Percentiles rank a stretch among this genome's conserved stretches.
Evolutionary conservation across 2,888 invertebrate species (phyloP).

Genomic region (Drosophila silvestris): DNA sequence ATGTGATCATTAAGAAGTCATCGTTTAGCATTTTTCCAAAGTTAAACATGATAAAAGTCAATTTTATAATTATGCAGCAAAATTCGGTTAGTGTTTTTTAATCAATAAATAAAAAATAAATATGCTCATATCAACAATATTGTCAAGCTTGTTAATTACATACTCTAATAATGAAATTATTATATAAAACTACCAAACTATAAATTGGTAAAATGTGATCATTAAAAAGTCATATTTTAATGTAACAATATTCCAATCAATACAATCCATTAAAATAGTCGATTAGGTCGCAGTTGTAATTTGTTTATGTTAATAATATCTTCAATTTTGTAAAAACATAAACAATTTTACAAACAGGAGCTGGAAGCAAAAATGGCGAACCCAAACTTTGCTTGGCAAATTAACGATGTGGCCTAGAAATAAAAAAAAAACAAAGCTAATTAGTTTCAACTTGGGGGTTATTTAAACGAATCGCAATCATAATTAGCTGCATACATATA

Average conservation of each 20-base stretch:
- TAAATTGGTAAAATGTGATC: not conserved
- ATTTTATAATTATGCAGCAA: too few relatives aligned
- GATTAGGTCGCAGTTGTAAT: not conserved
- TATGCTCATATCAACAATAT: not conserved
- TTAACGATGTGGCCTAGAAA: conserved; percentile 60
- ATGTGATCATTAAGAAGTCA: not conserved
- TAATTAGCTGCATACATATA: not conserved
- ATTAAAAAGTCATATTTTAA: not conserved
- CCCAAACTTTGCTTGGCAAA: conserved; percentile 60
- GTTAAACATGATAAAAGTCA: too few relatives aligned
- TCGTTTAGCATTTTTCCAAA: too few relatives aligned
- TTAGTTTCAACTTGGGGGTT: conserved; percentile 66
- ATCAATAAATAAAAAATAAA: not conserved
- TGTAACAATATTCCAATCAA: not conserved
- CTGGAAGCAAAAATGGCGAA: not conserved
- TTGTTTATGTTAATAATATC: not conserved
- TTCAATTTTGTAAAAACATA: not conserved
- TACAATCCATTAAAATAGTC: not conserved
- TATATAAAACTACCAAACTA: not conserved
- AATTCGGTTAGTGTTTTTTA: not conserved
- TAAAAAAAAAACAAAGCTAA: conserved; percentile 63
- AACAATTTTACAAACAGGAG: not conserved
- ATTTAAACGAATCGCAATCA: conserved; percentile 34
- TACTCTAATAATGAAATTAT: not conserved
- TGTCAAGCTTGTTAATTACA: too few relatives aligned